A percentile compares a stretch with the other conserved stretches of the same genome.
Conservation (phyloP, 2,888 invertebrate species). For the Dryadula phaetusa region DNA sequence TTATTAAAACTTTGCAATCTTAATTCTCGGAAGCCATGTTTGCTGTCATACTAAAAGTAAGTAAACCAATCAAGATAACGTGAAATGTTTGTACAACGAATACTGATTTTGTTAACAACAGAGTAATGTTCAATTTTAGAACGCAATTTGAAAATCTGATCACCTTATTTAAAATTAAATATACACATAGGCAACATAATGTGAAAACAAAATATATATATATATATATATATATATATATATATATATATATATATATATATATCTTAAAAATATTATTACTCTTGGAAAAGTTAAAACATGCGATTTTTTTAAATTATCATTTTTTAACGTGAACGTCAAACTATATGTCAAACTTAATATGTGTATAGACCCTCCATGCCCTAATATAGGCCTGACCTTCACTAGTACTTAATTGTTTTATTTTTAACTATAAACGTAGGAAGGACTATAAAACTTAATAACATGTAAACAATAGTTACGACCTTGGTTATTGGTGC, state of each 20-base stretch:
- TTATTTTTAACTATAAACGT: slow-evolving; percentile 3
- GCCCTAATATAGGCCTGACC: neutral
- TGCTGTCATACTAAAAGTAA: slow-evolving; percentile 62
- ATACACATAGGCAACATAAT: neutral
- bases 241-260: neutral
- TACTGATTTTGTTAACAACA: slow-evolving; percentile 56
- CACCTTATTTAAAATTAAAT: neutral
- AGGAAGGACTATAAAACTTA: slow-evolving; percentile 12
- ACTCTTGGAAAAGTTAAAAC: neutral
- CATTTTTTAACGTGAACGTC: neutral
- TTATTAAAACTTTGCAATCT: slow-evolving; percentile 34
- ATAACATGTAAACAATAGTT: slow-evolving; percentile 16
- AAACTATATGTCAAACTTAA: neutral
- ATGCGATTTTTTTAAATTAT: neutral
- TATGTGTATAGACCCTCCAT: neutral
- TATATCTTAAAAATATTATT: neutral
- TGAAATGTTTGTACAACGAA: slow-evolving; percentile 65
- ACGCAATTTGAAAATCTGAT: slow-evolving; percentile 1
- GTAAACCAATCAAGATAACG: slow-evolving; percentile 81
- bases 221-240: too few species aligned
- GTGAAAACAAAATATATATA: too few species aligned
- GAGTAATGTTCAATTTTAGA: slow-evolving; percentile 33
- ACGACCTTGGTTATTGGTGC: slow-evolving; percentile 34
- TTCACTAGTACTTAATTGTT: neutral
- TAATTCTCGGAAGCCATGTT: slow-evolving; percentile 54